phyloP scores from a whole-genome alignment of 2,797 vertebrate species.

The Poeciliopsis turneri region DNA sequence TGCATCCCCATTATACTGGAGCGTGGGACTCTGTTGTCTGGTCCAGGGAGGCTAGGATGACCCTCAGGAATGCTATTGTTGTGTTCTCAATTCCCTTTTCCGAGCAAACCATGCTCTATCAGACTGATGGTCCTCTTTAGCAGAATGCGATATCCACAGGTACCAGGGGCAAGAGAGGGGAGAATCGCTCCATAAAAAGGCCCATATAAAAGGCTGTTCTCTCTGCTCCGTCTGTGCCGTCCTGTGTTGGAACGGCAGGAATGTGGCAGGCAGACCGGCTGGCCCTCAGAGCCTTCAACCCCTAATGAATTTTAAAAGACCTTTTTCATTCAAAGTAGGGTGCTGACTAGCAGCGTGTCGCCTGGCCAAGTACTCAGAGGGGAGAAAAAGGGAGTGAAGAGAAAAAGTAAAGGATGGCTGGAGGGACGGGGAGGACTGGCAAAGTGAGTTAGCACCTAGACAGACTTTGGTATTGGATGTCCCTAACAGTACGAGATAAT shows the following conservation, averaged over 20 bases:
- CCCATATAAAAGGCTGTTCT: slow-evolving; percentile 84
- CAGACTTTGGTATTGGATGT: slow-evolving; percentile 86
- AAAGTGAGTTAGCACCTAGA: slow-evolving; percentile 80
- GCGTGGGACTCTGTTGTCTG: slow-evolving; percentile 77
- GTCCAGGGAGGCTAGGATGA: slow-evolving; percentile 75
- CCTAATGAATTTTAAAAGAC: slow-evolving; percentile 96
- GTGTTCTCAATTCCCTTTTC: slow-evolving; percentile 74
- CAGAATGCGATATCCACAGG: slow-evolving; percentile 90
- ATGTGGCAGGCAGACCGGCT: slow-evolving; percentile 83
- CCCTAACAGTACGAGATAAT: slow-evolving; percentile 83
- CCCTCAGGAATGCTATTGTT: slow-evolving; percentile 86
- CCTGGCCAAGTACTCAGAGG: slow-evolving; percentile 68
- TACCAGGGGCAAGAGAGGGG: slow-evolving; percentile 66
- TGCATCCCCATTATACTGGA: slow-evolving; percentile 68
- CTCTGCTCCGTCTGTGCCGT: slow-evolving; percentile 80
- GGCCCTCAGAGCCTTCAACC: slow-evolving; percentile 79
- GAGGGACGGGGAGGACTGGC: slow-evolving; percentile 53
- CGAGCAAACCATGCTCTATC: slow-evolving; percentile 84
- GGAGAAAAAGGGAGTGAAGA: slow-evolving; percentile 20
- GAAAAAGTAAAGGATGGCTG: slow-evolving; percentile 36
- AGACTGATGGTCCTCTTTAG: slow-evolving; percentile 87
- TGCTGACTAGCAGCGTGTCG: slow-evolving; percentile 81
- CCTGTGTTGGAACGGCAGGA: slow-evolving; percentile 90
- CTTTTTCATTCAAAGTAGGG: slow-evolving; percentile 89
- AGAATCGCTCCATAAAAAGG: slow-evolving; percentile 85